Percentiles rank a stretch among this genome's conserved stretches.
These are phyloP conservation scores for Mirounga angustirostris DNA, from an alignment of 2,113 vertebrate genomes.

Conservation along the genomic window DNA sequence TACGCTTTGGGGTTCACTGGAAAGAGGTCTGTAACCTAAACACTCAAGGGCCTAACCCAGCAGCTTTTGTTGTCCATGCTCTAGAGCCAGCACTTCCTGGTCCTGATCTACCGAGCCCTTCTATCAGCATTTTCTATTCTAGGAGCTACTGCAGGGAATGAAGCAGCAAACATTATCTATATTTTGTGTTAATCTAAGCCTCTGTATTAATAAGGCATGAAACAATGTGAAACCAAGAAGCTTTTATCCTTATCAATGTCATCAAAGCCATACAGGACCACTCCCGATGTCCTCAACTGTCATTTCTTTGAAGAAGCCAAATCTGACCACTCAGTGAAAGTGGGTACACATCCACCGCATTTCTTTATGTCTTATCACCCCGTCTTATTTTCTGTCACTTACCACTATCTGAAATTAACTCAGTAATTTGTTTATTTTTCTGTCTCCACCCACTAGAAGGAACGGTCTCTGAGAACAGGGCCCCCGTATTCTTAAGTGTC, in stretches of 20 bases:
- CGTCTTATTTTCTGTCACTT: background rate
- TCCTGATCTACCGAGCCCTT: background rate
- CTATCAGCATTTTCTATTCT: background rate
- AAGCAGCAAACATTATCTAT: background rate
- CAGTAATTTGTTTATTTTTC: background rate
- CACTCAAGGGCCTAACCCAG: background rate
- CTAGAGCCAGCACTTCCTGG: background rate
- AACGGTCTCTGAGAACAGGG: background rate
- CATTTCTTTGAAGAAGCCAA: background rate
- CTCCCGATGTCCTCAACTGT: background rate
- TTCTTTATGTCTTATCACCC: background rate
- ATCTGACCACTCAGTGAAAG: constrained; percentile 5
- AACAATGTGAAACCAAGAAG: background rate
- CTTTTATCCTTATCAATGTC: background rate
- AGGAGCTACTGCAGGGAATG: background rate
- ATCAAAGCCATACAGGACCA: background rate
- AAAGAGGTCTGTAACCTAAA: background rate
- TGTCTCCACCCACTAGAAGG: constrained; percentile 7
- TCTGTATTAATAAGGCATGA: background rate
- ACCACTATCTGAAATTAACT: background rate
- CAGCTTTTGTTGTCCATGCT: background rate
- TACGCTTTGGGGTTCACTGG: background rate
- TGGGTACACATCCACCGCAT: background rate
- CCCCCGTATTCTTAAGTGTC: background rate
- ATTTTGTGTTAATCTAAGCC: background rate